Evolutionary conservation across 2,113 vertebrate genomes (phyloP).

Genomic region (Struthidea cinerea): DNA sequence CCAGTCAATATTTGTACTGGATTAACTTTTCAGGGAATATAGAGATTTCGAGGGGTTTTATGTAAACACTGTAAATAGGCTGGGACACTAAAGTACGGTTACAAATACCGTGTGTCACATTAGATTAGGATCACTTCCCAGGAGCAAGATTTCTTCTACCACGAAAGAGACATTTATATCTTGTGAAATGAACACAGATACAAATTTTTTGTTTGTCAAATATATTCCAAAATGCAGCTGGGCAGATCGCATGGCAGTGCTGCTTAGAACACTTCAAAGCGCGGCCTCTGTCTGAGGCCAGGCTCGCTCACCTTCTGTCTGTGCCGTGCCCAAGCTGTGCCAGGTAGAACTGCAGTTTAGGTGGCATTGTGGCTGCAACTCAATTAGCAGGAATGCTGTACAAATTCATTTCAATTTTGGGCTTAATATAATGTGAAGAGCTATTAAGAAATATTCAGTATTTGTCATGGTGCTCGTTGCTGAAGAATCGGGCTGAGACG

Average conservation of each 20-base stretch:
- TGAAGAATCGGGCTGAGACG: background rate
- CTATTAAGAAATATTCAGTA: background rate
- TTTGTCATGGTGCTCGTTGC: background rate
- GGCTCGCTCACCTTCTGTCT: background rate
- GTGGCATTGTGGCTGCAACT: background rate
- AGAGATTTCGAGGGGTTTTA: conserved; percentile 63
- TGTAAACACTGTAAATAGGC: conserved; percentile 74
- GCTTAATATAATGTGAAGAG: background rate
- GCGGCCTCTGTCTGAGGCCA: conserved; percentile 12
- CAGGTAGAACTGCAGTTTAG: background rate
- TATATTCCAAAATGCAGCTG: conserved; percentile 55
- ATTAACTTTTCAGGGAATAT: conserved; percentile 52
- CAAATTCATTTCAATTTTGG: background rate
- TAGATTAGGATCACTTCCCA: conserved; percentile 70
- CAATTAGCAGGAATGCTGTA: background rate
- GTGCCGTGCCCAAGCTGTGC: rapidly evolving
- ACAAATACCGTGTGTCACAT: conserved; percentile 71
- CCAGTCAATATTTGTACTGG: conserved; percentile 61
- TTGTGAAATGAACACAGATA: conserved; percentile 68
- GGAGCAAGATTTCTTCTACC: conserved; percentile 61
- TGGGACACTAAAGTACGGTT: conserved; percentile 66
- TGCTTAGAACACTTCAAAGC: conserved; percentile 21
- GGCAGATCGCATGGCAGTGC: conserved; percentile 58
- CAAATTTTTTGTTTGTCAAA: conserved; percentile 26
- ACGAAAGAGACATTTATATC: conserved; percentile 59